A percentile compares a stretch with the other conserved stretches of the same genome.
phyloP scores from a whole-genome alignment of 2,888 invertebrate species.

The Chrysolina oricalcia region DNA sequence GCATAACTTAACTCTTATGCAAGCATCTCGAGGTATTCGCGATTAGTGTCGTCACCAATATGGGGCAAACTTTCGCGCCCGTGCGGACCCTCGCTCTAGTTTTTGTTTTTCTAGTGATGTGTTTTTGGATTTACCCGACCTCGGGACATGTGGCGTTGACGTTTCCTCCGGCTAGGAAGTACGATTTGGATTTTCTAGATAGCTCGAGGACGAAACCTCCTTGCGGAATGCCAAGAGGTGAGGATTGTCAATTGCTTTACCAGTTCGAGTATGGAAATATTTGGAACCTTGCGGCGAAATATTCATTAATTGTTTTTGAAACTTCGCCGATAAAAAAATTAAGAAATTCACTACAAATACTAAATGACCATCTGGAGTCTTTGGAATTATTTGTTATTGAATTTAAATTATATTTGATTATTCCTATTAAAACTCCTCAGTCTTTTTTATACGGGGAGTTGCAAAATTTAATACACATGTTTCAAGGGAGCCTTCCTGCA shows the following conservation, averaged over 20 bases:
- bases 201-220: conserved; percentile 91
- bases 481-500: too few relatives aligned
- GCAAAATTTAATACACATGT: too few relatives aligned
- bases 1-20: neutral
- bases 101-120: conserved; percentile 42
- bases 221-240: conserved; percentile 96
- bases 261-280: too few relatives aligned
- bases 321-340: too few relatives aligned
- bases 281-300: too few relatives aligned
- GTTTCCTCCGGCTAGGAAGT: conserved; percentile 91
- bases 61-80: conserved; percentile 11
- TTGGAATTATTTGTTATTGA: too few relatives aligned
- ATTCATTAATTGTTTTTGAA: too few relatives aligned
- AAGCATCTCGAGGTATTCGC: conserved; percentile 4
- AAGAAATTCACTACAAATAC: too few relatives aligned
- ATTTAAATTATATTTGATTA: too few relatives aligned
- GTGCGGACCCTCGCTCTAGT: neutral
- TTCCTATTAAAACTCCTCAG: too few relatives aligned
- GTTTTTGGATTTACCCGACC: conserved; percentile 42
- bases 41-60: conserved; percentile 13
- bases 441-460: too few relatives aligned
- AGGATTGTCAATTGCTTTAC: neutral
- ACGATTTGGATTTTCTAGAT: conserved; percentile 94
- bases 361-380: too few relatives aligned
- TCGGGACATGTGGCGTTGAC: conserved; percentile 86